phyloP scores from a whole-genome alignment of 2,888 invertebrate genomes.

The Drosophila austrosaltans region DNA sequence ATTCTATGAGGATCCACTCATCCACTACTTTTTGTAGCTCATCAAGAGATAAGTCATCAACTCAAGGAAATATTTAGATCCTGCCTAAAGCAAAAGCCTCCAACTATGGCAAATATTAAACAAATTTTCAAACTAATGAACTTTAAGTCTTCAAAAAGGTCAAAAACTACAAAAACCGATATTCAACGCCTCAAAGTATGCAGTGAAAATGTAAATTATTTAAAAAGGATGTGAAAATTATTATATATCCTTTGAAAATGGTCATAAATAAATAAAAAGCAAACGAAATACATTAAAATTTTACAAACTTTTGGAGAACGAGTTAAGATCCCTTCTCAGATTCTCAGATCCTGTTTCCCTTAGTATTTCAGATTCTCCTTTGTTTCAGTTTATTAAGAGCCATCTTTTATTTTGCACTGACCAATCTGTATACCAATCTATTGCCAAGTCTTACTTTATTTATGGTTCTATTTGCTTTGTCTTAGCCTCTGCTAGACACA shows the following conservation, averaged over 20 bases:
- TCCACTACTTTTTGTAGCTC: too few relatives aligned
- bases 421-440: neutral
- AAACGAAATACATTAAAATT: too few relatives aligned
- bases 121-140: neutral
- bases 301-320: too few relatives aligned
- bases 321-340: too few relatives aligned
- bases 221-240: neutral
- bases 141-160: neutral
- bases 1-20: too few relatives aligned
- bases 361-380: neutral
- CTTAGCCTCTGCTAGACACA: neutral
- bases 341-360: too few relatives aligned
- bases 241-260: neutral
- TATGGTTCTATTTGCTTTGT: constrained; percentile 9
- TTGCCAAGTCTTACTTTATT: constrained; percentile 15
- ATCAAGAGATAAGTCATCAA: too few relatives aligned
- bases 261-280: neutral
- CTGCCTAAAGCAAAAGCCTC: too few relatives aligned
- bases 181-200: neutral
- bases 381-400: neutral
- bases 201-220: neutral
- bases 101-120: too few relatives aligned
- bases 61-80: too few relatives aligned
- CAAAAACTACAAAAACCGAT: too few relatives aligned
- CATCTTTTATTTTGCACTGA: neutral